Conservation (phyloP, 2,888 invertebrate species). For the Tipula vernalis region DNA sequence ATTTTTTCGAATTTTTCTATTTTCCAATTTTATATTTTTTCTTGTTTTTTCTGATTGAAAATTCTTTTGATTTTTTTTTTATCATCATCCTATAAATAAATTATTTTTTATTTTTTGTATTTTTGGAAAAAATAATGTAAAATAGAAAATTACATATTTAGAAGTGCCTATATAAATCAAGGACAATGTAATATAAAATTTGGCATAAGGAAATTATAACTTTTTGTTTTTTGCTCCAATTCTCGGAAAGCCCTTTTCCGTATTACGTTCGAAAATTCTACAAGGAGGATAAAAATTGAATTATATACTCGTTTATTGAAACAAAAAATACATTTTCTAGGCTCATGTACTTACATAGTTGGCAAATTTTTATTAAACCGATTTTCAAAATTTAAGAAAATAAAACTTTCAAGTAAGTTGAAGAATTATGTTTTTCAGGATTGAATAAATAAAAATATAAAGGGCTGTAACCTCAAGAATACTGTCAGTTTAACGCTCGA, state of each 20-base stretch:
- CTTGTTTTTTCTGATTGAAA: not conserved
- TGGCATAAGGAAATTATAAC: not conserved
- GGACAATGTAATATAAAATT: not conserved
- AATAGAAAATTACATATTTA: not conserved
- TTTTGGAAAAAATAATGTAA: not conserved
- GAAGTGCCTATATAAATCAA: not conserved
- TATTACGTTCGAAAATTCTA: not conserved
- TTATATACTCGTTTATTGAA: not conserved
- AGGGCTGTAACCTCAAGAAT: too few species aligned
- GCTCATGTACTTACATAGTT: too few species aligned
- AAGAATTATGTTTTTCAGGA: too few species aligned
- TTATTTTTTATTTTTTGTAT: not conserved
- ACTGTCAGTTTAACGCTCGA: too few species aligned
- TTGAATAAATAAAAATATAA: too few species aligned
- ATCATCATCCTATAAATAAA: conserved; percentile 4
- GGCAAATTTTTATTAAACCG: too few species aligned
- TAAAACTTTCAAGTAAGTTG: too few species aligned
- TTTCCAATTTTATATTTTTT: not conserved
- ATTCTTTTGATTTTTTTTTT: not conserved
- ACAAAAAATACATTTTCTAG: too few species aligned
- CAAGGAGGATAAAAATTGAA: not conserved
- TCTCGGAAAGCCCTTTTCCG: not conserved
- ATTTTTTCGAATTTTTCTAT: not conserved
- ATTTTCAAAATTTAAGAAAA: too few species aligned
- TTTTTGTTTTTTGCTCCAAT: not conserved